Evolutionary conservation across 2,113 vertebrate species (phyloP).

Genomic region (Phylloscopus trochilus): DNA sequence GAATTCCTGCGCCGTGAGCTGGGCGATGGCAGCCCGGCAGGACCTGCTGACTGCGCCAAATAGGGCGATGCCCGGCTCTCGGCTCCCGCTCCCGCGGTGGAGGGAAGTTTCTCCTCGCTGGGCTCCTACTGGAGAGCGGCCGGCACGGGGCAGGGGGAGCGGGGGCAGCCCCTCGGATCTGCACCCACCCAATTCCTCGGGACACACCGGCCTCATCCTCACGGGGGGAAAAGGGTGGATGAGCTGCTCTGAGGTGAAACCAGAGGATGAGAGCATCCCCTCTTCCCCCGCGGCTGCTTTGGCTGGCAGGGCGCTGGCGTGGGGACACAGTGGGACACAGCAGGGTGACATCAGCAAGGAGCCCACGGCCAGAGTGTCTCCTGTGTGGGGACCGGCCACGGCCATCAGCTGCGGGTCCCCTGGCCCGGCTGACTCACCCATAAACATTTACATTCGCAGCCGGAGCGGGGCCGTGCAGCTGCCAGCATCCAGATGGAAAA

Average conservation of each 20-base stretch:
- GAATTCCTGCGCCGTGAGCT: neutral
- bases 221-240: fast-evolving
- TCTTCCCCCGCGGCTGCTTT: fast-evolving
- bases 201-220: neutral
- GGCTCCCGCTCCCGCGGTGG: fast-evolving
- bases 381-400: fast-evolving
- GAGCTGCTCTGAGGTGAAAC: neutral
- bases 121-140: neutral
- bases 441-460: conserved; percentile 7
- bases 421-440: neutral
- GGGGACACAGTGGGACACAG: neutral
- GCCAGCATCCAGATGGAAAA: conserved; percentile 11
- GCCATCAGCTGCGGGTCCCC: neutral
- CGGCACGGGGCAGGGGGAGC: neutral
- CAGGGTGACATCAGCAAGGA: neutral
- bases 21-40: neutral
- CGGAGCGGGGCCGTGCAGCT: neutral
- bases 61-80: neutral
- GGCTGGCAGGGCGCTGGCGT: fast-evolving
- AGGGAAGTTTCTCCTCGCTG: neutral
- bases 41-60: neutral
- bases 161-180: fast-evolving
- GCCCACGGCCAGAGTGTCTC: fast-evolving
- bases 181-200: fast-evolving
- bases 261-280: neutral